These are phyloP conservation scores for Gymnobelideus leadbeateri DNA, from an alignment of 2,113 vertebrate species.

Conservation along the genomic window DNA sequence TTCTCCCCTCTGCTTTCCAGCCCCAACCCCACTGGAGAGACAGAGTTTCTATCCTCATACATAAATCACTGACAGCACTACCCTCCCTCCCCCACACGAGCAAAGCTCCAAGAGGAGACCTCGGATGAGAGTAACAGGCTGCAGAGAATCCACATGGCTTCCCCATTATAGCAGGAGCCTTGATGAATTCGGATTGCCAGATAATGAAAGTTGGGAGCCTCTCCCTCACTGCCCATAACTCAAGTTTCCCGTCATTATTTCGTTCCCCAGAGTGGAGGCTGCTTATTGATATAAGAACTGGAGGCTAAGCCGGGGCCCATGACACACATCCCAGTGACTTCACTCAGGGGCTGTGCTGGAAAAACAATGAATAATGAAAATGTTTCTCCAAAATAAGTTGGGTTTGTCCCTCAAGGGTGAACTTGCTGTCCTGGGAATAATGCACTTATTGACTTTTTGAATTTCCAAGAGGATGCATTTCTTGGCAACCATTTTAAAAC, in stretches of 20 bases:
- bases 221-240: neutral
- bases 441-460: neutral
- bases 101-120: neutral
- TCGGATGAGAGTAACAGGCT: neutral
- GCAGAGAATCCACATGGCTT: neutral
- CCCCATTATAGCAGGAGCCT: neutral
- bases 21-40: neutral
- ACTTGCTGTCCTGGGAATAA: neutral
- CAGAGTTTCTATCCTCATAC: neutral
- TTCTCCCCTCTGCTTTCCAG: neutral
- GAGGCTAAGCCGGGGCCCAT: neutral
- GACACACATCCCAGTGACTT: neutral
- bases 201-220: neutral
- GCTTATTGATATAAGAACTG: neutral
- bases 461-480: conserved; percentile 3
- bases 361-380: neutral
- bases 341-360: neutral
- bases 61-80: neutral
- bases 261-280: neutral
- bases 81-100: neutral
- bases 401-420: neutral
- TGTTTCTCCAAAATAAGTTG: neutral
- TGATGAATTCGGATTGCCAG: neutral
- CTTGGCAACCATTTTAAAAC: neutral
- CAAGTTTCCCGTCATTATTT: no score